phyloP scores from a whole-genome alignment of 1,140 invertebrate genomes.

The Zophobas morio region DNA sequence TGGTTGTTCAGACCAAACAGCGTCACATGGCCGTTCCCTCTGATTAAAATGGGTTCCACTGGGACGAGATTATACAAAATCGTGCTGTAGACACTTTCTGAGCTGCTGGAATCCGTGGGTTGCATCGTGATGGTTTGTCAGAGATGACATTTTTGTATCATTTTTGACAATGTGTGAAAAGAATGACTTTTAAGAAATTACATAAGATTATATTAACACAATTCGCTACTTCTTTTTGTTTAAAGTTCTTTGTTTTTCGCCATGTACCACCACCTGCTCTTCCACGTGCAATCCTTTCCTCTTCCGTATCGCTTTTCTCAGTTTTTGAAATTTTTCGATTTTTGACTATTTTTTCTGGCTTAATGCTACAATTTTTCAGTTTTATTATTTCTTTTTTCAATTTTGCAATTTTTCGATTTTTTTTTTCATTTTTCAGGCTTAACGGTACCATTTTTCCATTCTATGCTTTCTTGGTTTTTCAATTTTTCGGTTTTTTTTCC shows the following conservation, averaged over 20 bases:
- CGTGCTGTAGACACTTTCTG: constrained; percentile 10
- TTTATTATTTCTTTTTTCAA: no score
- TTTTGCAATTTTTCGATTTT: no score
- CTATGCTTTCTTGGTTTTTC: no score
- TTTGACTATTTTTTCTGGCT: no score
- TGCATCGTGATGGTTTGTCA: constrained; percentile 9
- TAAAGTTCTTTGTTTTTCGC: constrained; percentile 97
- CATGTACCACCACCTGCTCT: constrained; percentile 95
- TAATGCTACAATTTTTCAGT: no score
- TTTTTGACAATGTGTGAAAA: no score
- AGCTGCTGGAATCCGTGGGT: constrained; percentile 15
- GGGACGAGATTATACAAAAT: neutral
- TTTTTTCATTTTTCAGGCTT: no score
- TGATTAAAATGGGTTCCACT: constrained; percentile 35
- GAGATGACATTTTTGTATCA: constrained; percentile 11
- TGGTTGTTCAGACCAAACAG: constrained; percentile 48
- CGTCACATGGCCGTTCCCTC: constrained; percentile 43
- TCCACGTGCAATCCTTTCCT: constrained; percentile 75
- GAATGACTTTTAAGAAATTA: neutral
- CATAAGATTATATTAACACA: constrained; percentile 66
- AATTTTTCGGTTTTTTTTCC: no score
- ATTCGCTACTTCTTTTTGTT: constrained; percentile 87
- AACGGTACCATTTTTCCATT: no score
- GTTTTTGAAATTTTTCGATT: no score
- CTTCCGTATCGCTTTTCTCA: constrained; percentile 71